These are phyloP conservation scores for Telmatochromis sp. DNA, from an alignment of 2,113 vertebrate genomes.

Conservation along the genomic window DNA sequence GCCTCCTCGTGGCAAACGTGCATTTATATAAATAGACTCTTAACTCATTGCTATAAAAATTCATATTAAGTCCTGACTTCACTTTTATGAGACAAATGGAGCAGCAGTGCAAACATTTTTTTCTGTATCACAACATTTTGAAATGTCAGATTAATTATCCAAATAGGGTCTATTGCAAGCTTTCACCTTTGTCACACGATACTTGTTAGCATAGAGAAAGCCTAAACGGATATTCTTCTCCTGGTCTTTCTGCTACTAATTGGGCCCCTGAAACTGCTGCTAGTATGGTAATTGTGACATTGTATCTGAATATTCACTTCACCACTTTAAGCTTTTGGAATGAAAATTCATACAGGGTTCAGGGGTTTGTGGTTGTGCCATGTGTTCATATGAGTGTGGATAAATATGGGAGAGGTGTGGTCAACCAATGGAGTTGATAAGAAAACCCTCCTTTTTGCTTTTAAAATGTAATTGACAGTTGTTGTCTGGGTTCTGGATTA, in stretches of 20 bases:
- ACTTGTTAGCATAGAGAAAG: not conserved
- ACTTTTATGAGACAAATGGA: not conserved
- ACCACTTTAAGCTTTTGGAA: conserved; percentile 1
- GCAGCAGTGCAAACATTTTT: not conserved
- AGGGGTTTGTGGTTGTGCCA: not conserved
- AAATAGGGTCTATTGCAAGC: not conserved
- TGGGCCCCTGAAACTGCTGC: not conserved
- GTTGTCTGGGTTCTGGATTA: not conserved
- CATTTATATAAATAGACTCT: not conserved
- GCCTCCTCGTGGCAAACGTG: not conserved
- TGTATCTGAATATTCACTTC: conserved; percentile 33
- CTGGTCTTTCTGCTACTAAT: conserved; percentile 3
- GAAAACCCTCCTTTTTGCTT: not conserved
- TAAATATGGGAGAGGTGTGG: not conserved
- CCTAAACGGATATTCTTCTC: not conserved
- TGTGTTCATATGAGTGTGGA: not conserved
- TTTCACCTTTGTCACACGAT: not conserved
- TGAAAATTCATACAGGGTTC: conserved; percentile 2
- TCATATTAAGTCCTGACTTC: not conserved
- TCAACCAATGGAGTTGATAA: not conserved
- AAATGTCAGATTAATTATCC: conserved; percentile 10
- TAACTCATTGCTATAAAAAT: not conserved
- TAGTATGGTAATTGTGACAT: conserved; percentile 3
- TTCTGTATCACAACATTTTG: not conserved
- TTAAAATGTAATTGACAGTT: not conserved